These are phyloP conservation scores for Peromyscus aztecus DNA, from an alignment of 2,797 vertebrate genomes.

Conservation along the genomic window DNA sequence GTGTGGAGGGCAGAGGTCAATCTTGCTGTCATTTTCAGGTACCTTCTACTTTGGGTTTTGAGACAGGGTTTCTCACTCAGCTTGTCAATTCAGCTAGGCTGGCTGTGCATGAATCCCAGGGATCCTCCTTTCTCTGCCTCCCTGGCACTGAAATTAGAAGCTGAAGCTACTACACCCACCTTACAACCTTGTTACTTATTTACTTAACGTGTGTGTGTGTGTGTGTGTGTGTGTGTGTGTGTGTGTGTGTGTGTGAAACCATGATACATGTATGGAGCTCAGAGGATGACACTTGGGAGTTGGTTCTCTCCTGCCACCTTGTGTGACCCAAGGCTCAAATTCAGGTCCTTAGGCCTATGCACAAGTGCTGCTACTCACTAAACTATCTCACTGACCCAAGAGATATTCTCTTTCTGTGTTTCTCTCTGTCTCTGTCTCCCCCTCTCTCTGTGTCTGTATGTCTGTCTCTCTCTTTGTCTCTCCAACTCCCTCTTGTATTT, in stretches of 20 bases:
- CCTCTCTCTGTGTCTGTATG: too few species aligned
- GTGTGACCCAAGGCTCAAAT: neutral
- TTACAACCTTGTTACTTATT: neutral
- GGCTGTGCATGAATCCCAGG: neutral
- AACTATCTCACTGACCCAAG: neutral
- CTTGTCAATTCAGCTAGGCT: neutral
- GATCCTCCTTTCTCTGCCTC: neutral
- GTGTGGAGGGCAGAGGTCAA: neutral
- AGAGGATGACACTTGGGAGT: neutral
- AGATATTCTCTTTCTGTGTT: neutral
- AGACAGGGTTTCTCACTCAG: neutral
- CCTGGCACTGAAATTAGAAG: neutral
- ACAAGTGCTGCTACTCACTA: neutral
- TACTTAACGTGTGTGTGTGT: neutral
- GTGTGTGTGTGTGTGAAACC: neutral
- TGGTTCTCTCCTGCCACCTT: neutral
- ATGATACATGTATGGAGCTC: neutral
- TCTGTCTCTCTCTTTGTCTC: too few species aligned
- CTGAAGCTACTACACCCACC: neutral
- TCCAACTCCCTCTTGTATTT: neutral
- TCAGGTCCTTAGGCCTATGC: neutral
- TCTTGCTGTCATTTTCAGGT: neutral
- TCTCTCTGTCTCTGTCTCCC: neutral
- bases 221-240: neutral
- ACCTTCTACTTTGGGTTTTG: neutral